Conservation (phyloP, 2,888 invertebrate species). For the Hemistola chrysoprasaria region DNA sequence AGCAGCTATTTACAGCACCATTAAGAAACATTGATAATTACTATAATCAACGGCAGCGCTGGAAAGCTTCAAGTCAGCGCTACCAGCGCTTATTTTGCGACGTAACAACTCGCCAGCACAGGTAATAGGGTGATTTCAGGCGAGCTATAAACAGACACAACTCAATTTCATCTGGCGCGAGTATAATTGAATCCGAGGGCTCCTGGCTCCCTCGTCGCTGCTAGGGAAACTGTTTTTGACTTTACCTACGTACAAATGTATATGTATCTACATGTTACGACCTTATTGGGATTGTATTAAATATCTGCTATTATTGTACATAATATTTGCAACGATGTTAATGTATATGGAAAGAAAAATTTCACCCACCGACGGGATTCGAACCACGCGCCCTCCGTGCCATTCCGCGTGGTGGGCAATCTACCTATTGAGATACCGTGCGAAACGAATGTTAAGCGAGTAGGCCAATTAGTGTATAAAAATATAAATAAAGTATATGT, state of each 20-base stretch:
- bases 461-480: too few relatives aligned
- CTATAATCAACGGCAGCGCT: conserved; percentile 5
- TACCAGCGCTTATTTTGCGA: conserved; percentile 8
- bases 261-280: conserved; percentile 6
- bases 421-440: too few relatives aligned
- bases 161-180: conserved; percentile 31
- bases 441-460: too few relatives aligned
- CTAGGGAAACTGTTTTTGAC: conserved; percentile 29
- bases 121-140: conserved; percentile 31
- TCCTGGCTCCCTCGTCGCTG: conserved; percentile 19
- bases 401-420: too few relatives aligned
- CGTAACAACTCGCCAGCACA: conserved; percentile 18
- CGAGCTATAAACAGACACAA: conserved; percentile 31
- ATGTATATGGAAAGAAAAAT: too few relatives aligned
- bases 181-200: conserved; percentile 32
- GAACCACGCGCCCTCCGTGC: too few relatives aligned
- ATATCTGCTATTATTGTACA: too few relatives aligned
- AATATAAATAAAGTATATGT: too few relatives aligned
- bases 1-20: too few relatives aligned
- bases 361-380: too few relatives aligned
- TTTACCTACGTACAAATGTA: conserved; percentile 8
- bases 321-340: too few relatives aligned
- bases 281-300: not conserved
- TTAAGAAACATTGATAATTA: not conserved
- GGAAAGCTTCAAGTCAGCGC: not conserved